These are phyloP conservation scores for Odocoileus hemionus DNA, from an alignment of 2,113 vertebrate genomes.

Conservation along the genomic window DNA sequence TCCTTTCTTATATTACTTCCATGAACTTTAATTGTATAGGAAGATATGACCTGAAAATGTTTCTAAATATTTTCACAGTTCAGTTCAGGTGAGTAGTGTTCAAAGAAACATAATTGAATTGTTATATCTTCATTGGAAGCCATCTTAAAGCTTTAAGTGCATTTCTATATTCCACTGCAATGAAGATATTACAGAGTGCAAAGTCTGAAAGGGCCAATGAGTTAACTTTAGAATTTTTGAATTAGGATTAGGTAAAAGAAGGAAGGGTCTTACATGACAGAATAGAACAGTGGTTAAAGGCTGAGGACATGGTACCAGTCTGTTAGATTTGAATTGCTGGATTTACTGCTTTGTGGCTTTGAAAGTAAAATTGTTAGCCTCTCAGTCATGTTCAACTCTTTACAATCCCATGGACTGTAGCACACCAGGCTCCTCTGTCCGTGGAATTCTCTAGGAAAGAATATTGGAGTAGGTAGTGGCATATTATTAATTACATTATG, in stretches of 20 bases:
- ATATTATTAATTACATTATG: neutral
- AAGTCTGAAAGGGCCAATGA: neutral
- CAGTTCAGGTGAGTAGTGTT: neutral
- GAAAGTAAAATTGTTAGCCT: neutral
- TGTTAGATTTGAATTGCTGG: neutral
- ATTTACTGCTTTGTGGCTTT: neutral
- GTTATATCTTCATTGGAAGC: neutral
- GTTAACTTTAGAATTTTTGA: neutral
- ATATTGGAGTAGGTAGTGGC: neutral
- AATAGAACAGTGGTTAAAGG: neutral
- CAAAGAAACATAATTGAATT: neutral
- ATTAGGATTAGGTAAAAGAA: neutral
- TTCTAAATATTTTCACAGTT: neutral
- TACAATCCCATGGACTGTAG: neutral
- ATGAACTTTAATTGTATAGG: neutral
- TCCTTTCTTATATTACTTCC: neutral
- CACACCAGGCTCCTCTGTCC: neutral
- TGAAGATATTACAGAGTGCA: neutral
- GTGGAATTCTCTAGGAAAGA: neutral
- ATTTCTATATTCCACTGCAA: neutral
- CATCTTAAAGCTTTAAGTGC: neutral
- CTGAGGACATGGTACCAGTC: neutral
- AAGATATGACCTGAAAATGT: neutral
- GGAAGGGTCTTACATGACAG: neutral
- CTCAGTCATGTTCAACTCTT: neutral